Percentiles rank a stretch among this genome's conserved stretches.
phyloP scores from a whole-genome alignment of 2,797 vertebrate genomes.

The Valencia hispanica region DNA sequence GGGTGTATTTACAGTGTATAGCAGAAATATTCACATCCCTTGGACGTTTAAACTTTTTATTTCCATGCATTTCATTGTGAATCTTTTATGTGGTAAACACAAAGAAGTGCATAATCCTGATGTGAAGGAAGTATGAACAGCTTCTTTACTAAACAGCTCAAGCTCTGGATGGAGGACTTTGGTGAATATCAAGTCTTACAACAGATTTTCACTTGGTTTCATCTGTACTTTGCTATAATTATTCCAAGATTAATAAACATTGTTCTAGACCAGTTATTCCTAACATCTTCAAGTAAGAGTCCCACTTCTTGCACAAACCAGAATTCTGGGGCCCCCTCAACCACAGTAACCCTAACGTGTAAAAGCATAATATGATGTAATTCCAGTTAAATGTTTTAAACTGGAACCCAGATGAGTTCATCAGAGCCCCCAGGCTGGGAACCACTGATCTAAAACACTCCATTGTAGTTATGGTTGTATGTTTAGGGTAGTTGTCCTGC shows the following conservation, averaged over 20 bases:
- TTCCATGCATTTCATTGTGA: neutral
- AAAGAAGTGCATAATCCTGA: neutral
- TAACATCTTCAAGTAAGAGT: neutral
- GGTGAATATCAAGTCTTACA: neutral
- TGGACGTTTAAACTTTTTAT: neutral
- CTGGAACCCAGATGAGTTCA: neutral
- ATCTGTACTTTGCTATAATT: neutral
- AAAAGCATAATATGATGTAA: too few relatives aligned
- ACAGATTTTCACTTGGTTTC: neutral
- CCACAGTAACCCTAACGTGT: too few relatives aligned
- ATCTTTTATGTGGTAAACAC: neutral
- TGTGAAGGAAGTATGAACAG: neutral
- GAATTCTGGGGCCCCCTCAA: neutral
- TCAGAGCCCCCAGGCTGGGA: too few relatives aligned
- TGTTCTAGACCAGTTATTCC: neutral
- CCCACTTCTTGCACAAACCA: neutral
- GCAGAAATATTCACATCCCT: neutral
- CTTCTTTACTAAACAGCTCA: too few relatives aligned
- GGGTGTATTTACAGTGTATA: slow-evolving; percentile 14
- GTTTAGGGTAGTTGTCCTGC: neutral
- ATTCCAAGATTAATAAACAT: neutral
- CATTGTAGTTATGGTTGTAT: too few relatives aligned
- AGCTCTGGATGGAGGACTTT: too few relatives aligned
- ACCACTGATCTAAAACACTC: too few relatives aligned
- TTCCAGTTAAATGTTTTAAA: neutral